These are phyloP conservation scores for Enteromius paludinosus DNA, from an alignment of 2,797 vertebrate species.

Conservation along the genomic window DNA sequence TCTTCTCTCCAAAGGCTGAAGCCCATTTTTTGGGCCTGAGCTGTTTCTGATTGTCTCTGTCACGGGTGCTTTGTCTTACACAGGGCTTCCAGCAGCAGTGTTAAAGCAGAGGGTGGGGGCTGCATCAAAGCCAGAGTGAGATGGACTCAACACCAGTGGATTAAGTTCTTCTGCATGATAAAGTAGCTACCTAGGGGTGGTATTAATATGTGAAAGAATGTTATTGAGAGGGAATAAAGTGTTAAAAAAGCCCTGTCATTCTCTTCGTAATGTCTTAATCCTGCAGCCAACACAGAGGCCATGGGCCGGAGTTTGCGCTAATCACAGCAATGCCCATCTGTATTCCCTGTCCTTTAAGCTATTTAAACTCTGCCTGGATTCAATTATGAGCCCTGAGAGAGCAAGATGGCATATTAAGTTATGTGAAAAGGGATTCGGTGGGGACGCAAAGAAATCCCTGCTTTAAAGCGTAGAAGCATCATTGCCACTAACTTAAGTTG, in stretches of 20 bases:
- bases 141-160: constrained; percentile 98
- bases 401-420: constrained; percentile 98
- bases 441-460: constrained; percentile 82
- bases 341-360: constrained; percentile 94
- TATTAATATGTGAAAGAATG: constrained; percentile 99
- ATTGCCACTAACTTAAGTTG: constrained; percentile 91
- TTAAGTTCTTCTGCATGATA: constrained; percentile 99
- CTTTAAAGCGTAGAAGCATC: constrained; percentile 91
- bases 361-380: constrained; percentile 99
- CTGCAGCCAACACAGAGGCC: constrained; percentile 95
- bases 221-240: constrained; percentile 99
- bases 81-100: constrained; percentile 91
- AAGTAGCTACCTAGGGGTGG: constrained; percentile 99
- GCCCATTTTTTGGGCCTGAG: constrained; percentile 86
- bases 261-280: constrained; percentile 99
- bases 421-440: constrained; percentile 89
- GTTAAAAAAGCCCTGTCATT: constrained; percentile 96
- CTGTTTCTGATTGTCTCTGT: constrained; percentile 97
- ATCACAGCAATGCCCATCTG: constrained; percentile 99
- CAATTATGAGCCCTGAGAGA: constrained; percentile 99
- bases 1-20: constrained; percentile 79
- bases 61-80: constrained; percentile 99
- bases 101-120: constrained; percentile 72
- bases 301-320: constrained; percentile 93
- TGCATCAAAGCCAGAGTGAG: constrained; percentile 95